These are phyloP conservation scores for Eilema caniola DNA, from an alignment of 2,888 invertebrate genomes.

Conservation along the genomic window DNA sequence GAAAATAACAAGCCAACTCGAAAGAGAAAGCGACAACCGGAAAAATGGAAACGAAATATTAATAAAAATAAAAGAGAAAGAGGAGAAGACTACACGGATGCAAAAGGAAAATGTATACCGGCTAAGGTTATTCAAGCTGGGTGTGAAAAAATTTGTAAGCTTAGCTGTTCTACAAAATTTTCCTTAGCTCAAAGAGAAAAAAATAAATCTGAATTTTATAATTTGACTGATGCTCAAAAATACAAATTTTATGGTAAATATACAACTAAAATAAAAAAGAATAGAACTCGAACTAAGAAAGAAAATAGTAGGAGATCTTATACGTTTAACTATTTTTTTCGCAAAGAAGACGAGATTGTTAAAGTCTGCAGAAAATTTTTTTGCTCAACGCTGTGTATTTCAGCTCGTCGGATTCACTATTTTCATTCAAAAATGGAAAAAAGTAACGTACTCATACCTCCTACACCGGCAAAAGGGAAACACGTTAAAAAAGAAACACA, in stretches of 20 bases:
- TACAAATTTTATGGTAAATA: conserved; percentile 29
- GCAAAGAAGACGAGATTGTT: no score
- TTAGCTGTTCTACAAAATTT: conserved; percentile 10
- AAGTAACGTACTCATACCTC: conserved; percentile 16
- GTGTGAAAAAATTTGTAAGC: background rate
- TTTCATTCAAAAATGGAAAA: conserved; percentile 27
- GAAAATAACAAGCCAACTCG: background rate
- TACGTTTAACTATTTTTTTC: no score
- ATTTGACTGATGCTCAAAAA: conserved; percentile 33
- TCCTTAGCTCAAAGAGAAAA: conserved; percentile 16
- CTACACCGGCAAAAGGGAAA: conserved; percentile 29
- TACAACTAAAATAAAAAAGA: conserved; percentile 18
- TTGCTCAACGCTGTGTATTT: background rate
- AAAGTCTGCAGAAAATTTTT: no score
- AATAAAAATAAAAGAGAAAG: conserved; percentile 19
- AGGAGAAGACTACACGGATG: conserved; percentile 25
- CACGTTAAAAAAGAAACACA: conserved; percentile 25
- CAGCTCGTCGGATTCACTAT: conserved; percentile 23
- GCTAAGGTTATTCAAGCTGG: background rate
- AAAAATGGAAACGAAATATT: conserved; percentile 25
- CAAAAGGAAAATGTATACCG: conserved; percentile 11
- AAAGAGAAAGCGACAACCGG: conserved; percentile 22
- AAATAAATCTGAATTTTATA: conserved; percentile 28
- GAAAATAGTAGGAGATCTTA: no score
- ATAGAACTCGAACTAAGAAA: conserved; percentile 12